Conservation (phyloP, 2,113 vertebrate species). For the human (Homo sapiens) region DNA sequence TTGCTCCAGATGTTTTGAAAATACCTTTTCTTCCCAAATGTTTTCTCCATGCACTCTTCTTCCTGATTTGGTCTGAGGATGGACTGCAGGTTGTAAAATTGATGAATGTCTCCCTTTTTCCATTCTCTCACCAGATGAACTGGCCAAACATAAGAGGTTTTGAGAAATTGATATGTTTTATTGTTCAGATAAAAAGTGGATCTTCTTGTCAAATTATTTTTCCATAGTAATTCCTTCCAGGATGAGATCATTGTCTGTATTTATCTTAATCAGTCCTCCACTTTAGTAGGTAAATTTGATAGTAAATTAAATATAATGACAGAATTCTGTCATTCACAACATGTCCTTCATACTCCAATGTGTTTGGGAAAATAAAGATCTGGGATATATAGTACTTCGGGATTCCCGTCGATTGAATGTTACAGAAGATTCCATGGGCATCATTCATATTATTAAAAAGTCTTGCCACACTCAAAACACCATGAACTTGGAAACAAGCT, state of each 20-base stretch:
- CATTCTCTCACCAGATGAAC: slow-evolving; percentile 50
- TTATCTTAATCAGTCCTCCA: slow-evolving; percentile 56
- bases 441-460: slow-evolving; percentile 37
- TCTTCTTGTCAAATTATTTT: slow-evolving; percentile 55
- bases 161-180: slow-evolving; percentile 63
- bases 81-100: slow-evolving; percentile 11
- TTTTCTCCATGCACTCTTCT: neutral
- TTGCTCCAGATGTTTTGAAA: slow-evolving; percentile 45
- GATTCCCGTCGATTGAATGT: neutral
- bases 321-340: neutral
- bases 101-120: slow-evolving; percentile 34
- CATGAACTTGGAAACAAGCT: neutral
- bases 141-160: slow-evolving; percentile 57
- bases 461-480: neutral
- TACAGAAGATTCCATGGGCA: neutral
- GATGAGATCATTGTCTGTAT: slow-evolving; percentile 68
- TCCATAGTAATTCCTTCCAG: slow-evolving; percentile 48
- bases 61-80: slow-evolving; percentile 32
- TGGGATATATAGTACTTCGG: neutral
- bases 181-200: slow-evolving; percentile 47
- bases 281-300: slow-evolving; percentile 41
- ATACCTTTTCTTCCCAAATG: slow-evolving; percentile 41
- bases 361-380: slow-evolving; percentile 11
- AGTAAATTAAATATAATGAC: slow-evolving; percentile 25
- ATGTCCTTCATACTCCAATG: neutral